Evolutionary conservation across 2,888 invertebrate species (phyloP).

Genomic region (Acanthosoma haemorrhoidale): DNA sequence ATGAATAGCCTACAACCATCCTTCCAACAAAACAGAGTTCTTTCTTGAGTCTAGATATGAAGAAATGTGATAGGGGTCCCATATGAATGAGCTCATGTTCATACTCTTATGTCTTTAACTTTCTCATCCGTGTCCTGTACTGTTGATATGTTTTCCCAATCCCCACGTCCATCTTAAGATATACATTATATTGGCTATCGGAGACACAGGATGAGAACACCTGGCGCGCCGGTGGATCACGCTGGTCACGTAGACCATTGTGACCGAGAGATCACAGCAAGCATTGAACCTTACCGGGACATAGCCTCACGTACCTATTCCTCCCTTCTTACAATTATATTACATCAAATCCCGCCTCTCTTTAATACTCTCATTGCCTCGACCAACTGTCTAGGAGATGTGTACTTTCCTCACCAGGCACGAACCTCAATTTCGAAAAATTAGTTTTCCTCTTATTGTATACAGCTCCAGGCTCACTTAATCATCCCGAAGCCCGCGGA

Average conservation of each 20-base stretch:
- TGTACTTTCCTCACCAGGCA: not conserved
- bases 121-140: no score
- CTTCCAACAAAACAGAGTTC: no score
- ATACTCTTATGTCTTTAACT: no score
- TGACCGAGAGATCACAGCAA: not conserved
- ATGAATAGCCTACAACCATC: no score
- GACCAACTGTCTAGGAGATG: no score
- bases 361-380: not conserved
- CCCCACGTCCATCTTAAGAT: not conserved
- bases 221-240: not conserved
- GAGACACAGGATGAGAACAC: not conserved
- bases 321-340: conserved; percentile 9
- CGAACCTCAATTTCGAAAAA: not conserved
- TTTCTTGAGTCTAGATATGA: no score
- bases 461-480: no score
- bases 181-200: not conserved
- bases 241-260: not conserved
- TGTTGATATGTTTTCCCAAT: no score
- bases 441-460: no score
- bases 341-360: not conserved
- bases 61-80: no score
- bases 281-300: not conserved
- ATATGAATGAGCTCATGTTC: no score
- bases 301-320: not conserved
- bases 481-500: no score